Evolutionary conservation across 2,113 vertebrate species (phyloP).

Genomic region (Passer domesticus): DNA sequence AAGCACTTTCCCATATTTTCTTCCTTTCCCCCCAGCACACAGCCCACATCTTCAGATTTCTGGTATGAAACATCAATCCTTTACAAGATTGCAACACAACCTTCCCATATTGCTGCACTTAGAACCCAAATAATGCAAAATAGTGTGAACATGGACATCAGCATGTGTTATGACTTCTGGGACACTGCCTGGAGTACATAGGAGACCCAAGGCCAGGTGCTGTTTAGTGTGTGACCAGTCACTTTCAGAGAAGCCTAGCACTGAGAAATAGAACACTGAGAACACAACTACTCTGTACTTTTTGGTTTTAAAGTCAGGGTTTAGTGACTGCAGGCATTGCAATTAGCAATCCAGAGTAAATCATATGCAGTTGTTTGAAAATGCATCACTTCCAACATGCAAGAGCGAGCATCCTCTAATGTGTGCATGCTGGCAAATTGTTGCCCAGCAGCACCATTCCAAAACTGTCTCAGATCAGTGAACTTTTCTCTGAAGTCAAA

Average conservation of each 20-base stretch:
- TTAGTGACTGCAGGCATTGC: not conserved
- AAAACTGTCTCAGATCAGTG: not conserved
- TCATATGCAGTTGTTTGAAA: not conserved
- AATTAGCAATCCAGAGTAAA: not conserved
- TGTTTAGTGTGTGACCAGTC: no score
- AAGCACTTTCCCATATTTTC: not conserved
- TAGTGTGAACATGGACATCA: fast-evolving
- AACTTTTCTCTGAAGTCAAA: not conserved
- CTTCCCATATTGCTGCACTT: not conserved
- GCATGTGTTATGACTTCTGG: not conserved
- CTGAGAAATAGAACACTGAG: not conserved
- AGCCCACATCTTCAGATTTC: not conserved
- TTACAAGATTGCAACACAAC: not conserved
- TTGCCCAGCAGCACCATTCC: not conserved
- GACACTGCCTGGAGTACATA: not conserved
- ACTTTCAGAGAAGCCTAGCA: not conserved
- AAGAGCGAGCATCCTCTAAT: fast-evolving
- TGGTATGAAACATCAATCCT: not conserved
- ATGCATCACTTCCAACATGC: fast-evolving
- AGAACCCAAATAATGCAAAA: not conserved
- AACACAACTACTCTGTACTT: not conserved
- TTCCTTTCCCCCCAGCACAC: not conserved
- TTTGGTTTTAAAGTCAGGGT: not conserved
- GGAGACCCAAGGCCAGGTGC: not conserved
- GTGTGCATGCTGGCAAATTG: fast-evolving